Evolutionary conservation across 2,888 invertebrate species (phyloP).

Genomic region (Sclerodermus sp.): DNA sequence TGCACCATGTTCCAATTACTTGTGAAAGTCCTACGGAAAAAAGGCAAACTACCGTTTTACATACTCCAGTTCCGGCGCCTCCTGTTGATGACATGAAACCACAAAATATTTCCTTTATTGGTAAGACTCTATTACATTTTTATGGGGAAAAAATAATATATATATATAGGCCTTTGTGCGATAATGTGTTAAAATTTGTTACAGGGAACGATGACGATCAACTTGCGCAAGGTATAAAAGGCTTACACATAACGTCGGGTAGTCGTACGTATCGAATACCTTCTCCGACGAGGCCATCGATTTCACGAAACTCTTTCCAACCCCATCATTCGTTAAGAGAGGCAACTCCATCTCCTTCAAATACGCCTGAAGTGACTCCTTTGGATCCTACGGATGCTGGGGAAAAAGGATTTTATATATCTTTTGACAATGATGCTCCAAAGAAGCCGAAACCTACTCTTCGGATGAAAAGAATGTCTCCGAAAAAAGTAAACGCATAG

Average conservation of each 20-base stretch:
- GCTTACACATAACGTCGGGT: conserved; percentile 84
- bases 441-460: conserved; percentile 88
- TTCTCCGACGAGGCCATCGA: conserved; percentile 79
- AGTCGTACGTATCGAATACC: conserved; percentile 87
- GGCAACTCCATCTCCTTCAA: conserved; percentile 57
- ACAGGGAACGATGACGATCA: conserved; percentile 49
- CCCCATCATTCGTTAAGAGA: conserved; percentile 51
- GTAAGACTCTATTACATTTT: no score
- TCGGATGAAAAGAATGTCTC: conserved; percentile 73
- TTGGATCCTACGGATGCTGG: conserved; percentile 57
- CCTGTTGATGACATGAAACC: conserved; percentile 88
- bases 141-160: background rate
- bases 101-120: conserved; percentile 90
- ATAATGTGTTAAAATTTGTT: conserved; percentile 8
- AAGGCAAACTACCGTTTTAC: conserved; percentile 50
- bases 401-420: conserved; percentile 91
- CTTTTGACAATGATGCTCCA: conserved; percentile 86
- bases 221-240: conserved; percentile 68
- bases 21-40: conserved; percentile 53
- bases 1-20: conserved; percentile 50
- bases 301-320: conserved; percentile 74
- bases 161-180: no score
- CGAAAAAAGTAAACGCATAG: conserved; percentile 68
- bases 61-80: conserved; percentile 68
- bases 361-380: conserved; percentile 54